These are phyloP conservation scores for Pseudeuparius sepicola DNA, from an alignment of 2,888 invertebrate species.

Conservation along the genomic window DNA sequence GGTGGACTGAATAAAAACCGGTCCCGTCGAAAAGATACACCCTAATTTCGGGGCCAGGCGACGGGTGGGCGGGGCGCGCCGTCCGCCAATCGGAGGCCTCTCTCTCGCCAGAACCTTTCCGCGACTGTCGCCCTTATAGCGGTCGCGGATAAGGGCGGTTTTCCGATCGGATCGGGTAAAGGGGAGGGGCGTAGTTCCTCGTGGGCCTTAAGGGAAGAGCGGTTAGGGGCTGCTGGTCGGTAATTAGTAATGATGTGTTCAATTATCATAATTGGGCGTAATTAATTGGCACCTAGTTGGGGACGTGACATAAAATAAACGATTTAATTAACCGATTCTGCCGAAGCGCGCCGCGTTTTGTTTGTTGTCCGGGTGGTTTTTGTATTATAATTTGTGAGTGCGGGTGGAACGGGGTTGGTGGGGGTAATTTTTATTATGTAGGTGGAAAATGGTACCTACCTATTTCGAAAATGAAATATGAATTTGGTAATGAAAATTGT, in stretches of 20 bases:
- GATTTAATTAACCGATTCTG: slow-evolving; percentile 29
- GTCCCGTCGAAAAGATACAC: slow-evolving; percentile 38
- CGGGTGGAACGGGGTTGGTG: no score
- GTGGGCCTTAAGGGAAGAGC: no score
- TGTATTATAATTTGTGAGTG: no score
- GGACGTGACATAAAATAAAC: slow-evolving; percentile 27
- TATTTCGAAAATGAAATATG: no score
- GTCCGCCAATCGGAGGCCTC: slow-evolving; percentile 26
- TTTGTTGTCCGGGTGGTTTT: slow-evolving; percentile 20
- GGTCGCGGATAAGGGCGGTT: slow-evolving; percentile 21
- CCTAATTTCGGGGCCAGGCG: slow-evolving; percentile 33
- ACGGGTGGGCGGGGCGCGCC: slow-evolving; percentile 12
- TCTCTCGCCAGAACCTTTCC: slow-evolving; percentile 22
- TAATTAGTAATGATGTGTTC: slow-evolving; percentile 41
- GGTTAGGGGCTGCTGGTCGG: slow-evolving; percentile 19
- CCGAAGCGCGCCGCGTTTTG: slow-evolving; percentile 22
- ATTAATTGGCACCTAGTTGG: slow-evolving; percentile 37
- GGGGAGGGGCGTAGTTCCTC: no score
- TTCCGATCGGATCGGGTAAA: no score
- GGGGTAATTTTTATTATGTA: no score
- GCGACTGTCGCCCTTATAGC: slow-evolving; percentile 20
- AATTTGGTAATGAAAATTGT: no score
- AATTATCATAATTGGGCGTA: slow-evolving; percentile 40
- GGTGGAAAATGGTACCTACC: no score
- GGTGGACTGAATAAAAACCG: no score